These are phyloP conservation scores for Aplochiton taeniatus DNA, from an alignment of 2,797 vertebrate species.

Conservation along the genomic window DNA sequence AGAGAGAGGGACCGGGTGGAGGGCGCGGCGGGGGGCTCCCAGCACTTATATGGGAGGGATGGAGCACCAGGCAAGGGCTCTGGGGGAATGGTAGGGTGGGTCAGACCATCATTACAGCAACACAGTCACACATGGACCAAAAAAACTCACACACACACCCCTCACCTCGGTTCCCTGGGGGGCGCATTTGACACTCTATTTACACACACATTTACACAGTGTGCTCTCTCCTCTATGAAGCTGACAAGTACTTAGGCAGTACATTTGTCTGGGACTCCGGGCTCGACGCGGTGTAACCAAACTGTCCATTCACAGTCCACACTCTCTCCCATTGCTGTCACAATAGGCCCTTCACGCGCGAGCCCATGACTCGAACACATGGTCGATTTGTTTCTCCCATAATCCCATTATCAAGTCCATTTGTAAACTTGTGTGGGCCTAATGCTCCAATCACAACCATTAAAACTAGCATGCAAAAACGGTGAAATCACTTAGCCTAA, in stretches of 20 bases:
- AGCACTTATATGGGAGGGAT: no score
- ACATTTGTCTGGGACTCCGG: constrained; percentile 73
- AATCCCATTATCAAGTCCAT: no score
- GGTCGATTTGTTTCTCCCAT: not conserved
- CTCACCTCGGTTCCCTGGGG: constrained; percentile 73
- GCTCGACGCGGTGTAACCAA: constrained; percentile 63
- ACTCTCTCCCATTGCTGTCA: constrained; percentile 71
- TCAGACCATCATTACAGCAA: constrained; percentile 72
- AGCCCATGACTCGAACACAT: no score
- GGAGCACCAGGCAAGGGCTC: constrained; percentile 41
- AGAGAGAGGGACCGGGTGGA: constrained; percentile 1
- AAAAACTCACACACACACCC: constrained; percentile 16
- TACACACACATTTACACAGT: constrained; percentile 78
- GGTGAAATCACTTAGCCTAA: no score
- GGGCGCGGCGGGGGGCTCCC: no score
- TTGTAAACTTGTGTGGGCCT: no score
- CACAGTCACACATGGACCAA: constrained; percentile 47
- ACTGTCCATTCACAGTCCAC: constrained; percentile 64
- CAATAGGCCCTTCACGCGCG: not conserved
- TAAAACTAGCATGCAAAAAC: no score
- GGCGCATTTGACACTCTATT: constrained; percentile 79
- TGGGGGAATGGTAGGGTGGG: constrained; percentile 71
- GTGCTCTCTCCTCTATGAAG: constrained; percentile 71
- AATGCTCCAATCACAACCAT: no score
- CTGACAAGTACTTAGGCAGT: constrained; percentile 80